phyloP scores from a whole-genome alignment of 2,113 vertebrate species.

The Rallus limicola region DNA sequence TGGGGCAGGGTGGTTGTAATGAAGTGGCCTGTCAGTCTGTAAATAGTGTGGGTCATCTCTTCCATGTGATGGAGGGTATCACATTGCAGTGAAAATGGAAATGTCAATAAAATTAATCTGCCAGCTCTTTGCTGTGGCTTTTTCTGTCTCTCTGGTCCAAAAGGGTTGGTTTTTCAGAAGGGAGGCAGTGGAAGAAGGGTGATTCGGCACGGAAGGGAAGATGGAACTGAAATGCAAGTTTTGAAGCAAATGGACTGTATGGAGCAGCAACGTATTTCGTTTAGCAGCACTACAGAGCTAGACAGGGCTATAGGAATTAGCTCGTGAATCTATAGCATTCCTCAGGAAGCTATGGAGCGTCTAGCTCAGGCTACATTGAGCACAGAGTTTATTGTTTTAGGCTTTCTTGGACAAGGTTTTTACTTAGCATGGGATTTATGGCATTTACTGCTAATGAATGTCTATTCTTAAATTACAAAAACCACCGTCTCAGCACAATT shows the following conservation, averaged over 20 bases:
- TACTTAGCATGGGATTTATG: conserved; percentile 98
- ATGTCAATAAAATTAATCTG: conserved; percentile 99
- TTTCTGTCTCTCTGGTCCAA: conserved; percentile 77
- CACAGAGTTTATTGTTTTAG: conserved; percentile 97
- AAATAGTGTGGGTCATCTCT: conserved; percentile 93
- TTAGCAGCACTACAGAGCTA: conserved; percentile 39
- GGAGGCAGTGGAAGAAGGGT: conserved; percentile 48
- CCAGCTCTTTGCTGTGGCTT: conserved; percentile 91
- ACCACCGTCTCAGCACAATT: conserved; percentile 84
- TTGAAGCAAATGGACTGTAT: conserved; percentile 51
- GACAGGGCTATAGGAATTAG: conserved; percentile 67
- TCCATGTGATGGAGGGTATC: conserved; percentile 92
- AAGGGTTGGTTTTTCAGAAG: conserved; percentile 68
- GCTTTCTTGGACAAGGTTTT: conserved; percentile 97
- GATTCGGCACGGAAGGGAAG: conserved; percentile 36
- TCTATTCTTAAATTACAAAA: conserved; percentile 95
- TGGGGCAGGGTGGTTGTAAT: conserved; percentile 89
- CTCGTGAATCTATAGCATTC: conserved; percentile 83
- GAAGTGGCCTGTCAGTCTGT: conserved; percentile 98
- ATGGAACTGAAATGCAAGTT: conserved; percentile 59
- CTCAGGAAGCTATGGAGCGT: conserved; percentile 84
- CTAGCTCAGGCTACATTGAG: conserved; percentile 83
- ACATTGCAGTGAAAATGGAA: conserved; percentile 99
- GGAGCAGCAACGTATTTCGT: conserved; percentile 45
- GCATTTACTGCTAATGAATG: conserved; percentile 97